Base-by-base conservation (phyloP, 2,888 invertebrate genomes). In the Arge pagana region DNA sequence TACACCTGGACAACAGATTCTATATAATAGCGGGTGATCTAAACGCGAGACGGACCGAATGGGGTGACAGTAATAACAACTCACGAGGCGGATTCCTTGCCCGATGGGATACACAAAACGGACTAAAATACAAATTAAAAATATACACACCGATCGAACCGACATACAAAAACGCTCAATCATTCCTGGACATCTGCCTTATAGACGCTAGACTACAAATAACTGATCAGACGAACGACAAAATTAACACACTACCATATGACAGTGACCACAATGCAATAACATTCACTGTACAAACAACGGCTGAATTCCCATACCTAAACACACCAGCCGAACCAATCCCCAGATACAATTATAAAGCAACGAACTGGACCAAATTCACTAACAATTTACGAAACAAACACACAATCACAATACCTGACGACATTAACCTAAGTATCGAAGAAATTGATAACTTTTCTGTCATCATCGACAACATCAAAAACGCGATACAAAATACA, bases 241-340 rank as follows among this genome's bases (percentile, higher is more conserved):
- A 31, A 41, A 1, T 55, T 5, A 6, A 42, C 11, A 10, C 28
- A 4, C 4, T 24, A 5, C 50, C 35, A 15, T 54, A 50, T 19
- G 36, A 54, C n/a, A 54, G 54, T 13, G 51, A 54, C 16, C 54
- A 54, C 24, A 48, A 50, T 33, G 54, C 54, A 3, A n/a, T 54
- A 3, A n/a, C n/a, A n/a, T n/a, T n/a, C n/a, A n/a, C n/a, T n/a
- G n/a, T n/a, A n/a, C n/a, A n/a, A n/a, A n/a, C n/a, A n/a, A n/a
- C n/a, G n/a, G n/a, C n/a, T n/a, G n/a, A n/a, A n/a, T n/a, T n/a
- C n/a, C n/a, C n/a, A n/a, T n/a, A n/a, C n/a, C n/a, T n/a, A n/a
- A n/a, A n/a, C n/a, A n/a, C n/a, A n/a, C n/a, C n/a, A n/a, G n/a
- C n/a, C n/a, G n/a, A n/a, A n/a, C n/a, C n/a, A n/a, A 13, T 2